Conservation (phyloP, 2,113 vertebrate species). For the Danionella cerebrum region DNA sequence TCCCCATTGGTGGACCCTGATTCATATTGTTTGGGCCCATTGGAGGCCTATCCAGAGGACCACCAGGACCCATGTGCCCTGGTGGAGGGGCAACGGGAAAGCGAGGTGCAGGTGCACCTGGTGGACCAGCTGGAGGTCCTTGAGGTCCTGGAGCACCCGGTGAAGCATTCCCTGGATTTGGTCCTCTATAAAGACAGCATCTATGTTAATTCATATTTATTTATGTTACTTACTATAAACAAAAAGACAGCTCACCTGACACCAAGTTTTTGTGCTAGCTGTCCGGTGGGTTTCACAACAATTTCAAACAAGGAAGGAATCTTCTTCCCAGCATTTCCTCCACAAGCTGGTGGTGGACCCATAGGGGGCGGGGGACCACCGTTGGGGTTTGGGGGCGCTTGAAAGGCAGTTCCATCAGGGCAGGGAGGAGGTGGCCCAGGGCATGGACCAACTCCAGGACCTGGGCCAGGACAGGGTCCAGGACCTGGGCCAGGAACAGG, state of each 20-base stretch:
- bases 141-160: constrained; percentile 51
- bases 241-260: constrained; percentile 67
- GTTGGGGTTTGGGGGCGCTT: constrained; percentile 58
- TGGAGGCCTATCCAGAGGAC: constrained; percentile 66
- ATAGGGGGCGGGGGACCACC: constrained; percentile 60
- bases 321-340: constrained; percentile 70
- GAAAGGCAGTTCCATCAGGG: constrained; percentile 63
- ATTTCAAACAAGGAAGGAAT: constrained; percentile 93
- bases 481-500: constrained; percentile 40
- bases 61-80: constrained; percentile 54
- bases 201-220: neutral
- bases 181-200: constrained; percentile 44
- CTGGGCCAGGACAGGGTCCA: constrained; percentile 43
- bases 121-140: constrained; percentile 51
- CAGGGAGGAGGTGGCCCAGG: constrained; percentile 51
- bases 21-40: constrained; percentile 69
- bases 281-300: constrained; percentile 86
- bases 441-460: constrained; percentile 46
- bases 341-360: constrained; percentile 65
- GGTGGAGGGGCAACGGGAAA: constrained; percentile 74
- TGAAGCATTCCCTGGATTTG: constrained; percentile 51
- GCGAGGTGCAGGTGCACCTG: constrained; percentile 53
- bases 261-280: constrained; percentile 86
- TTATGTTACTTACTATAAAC: neutral
- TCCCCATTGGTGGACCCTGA: constrained; percentile 59